phyloP scores from a whole-genome alignment of 2,113 vertebrate genomes.

The Colius striatus region DNA sequence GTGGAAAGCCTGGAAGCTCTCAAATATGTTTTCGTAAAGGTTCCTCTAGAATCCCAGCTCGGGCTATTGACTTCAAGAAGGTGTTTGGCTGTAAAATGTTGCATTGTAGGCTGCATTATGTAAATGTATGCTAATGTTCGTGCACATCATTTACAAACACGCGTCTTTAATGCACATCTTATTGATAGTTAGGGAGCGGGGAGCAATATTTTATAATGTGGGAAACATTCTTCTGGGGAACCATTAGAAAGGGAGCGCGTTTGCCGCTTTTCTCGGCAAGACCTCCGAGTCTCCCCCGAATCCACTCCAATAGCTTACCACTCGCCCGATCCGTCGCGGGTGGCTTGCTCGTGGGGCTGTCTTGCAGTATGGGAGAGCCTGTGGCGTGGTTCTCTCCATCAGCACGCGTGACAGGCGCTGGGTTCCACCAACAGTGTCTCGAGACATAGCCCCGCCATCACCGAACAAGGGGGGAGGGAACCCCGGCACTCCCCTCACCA shows the following conservation, averaged over 20 bases:
- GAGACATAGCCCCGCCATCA: not conserved
- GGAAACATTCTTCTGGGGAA: slow-evolving; percentile 25
- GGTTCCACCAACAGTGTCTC: rapidly evolving
- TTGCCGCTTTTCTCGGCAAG: not conserved
- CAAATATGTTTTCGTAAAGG: not conserved
- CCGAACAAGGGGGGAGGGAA: not conserved
- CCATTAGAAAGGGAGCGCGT: not conserved
- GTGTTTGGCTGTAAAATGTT: not conserved
- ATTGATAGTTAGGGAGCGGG: slow-evolving; percentile 50
- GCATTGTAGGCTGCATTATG: slow-evolving; percentile 26
- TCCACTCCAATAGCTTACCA: rapidly evolving
- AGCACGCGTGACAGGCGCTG: not conserved
- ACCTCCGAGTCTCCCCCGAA: not conserved
- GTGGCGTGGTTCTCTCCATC: rapidly evolving
- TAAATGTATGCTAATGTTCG: slow-evolving; percentile 69
- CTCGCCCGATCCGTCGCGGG: not conserved
- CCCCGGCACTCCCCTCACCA: no score
- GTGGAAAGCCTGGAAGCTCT: not conserved
- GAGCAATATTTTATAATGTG: not conserved
- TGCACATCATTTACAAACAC: slow-evolving; percentile 58
- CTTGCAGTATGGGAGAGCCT: not conserved
- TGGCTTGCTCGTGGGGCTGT: not conserved
- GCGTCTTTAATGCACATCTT: slow-evolving; percentile 56
- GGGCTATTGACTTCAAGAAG: not conserved
- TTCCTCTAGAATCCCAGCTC: not conserved